Conservation (phyloP, 2,113 vertebrate species). For the Podocnemis expansa region DNA sequence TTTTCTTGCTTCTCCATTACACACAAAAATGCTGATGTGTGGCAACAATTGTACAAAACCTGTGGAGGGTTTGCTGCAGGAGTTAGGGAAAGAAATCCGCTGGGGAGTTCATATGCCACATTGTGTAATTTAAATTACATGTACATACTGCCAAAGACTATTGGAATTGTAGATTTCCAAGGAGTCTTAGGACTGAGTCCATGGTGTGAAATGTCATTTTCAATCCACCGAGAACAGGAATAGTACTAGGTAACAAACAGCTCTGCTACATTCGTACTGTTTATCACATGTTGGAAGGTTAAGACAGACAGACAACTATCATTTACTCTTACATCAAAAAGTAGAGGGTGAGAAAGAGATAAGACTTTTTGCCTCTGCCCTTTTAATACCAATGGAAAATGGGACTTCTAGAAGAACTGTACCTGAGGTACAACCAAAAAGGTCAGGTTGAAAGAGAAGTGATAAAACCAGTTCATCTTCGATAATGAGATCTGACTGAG, state of each 20-base stretch:
- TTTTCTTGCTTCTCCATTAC: constrained; percentile 25
- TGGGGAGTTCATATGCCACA: background rate
- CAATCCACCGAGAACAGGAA: constrained; percentile 21
- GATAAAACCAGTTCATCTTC: constrained; percentile 18
- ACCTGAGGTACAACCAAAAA: background rate
- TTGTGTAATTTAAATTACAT: constrained; percentile 40
- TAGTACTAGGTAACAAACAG: background rate
- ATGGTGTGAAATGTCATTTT: constrained; percentile 29
- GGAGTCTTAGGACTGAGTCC: background rate
- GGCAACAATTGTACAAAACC: background rate
- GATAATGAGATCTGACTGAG: background rate
- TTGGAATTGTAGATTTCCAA: constrained; percentile 1
- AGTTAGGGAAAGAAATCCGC: constrained; percentile 18
- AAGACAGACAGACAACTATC: background rate
- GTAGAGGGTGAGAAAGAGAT: background rate
- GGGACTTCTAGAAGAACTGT: background rate
- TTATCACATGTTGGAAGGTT: background rate
- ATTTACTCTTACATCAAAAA: constrained; percentile 4
- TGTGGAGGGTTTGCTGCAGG: constrained; percentile 6
- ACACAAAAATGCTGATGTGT: constrained; percentile 5
- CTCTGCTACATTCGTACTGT: background rate
- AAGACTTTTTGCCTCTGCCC: background rate
- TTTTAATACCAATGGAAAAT: constrained; percentile 29
- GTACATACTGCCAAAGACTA: background rate
- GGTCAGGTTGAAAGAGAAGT: background rate